Percentiles rank a stretch among this genome's conserved stretches.
phyloP scores from a whole-genome alignment of 2,797 vertebrate genomes.

The Pseudochaenichthys georgianus region DNA sequence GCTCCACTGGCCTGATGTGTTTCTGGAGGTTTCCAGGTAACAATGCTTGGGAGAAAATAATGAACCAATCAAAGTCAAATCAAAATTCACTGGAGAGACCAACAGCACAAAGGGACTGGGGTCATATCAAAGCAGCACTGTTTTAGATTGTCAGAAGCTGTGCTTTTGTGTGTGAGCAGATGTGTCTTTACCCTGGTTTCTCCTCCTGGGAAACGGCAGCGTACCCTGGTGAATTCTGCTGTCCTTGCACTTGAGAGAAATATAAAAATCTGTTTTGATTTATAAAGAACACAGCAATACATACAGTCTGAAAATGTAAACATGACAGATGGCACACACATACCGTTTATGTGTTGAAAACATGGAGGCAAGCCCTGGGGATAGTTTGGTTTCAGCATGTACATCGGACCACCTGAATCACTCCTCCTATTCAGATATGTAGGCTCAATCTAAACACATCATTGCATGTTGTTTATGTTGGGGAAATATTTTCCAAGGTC shows the following conservation, averaged over 20 bases:
- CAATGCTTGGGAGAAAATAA: slow-evolving; percentile 49
- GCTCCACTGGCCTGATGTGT: slow-evolving; percentile 39
- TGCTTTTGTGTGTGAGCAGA: background rate
- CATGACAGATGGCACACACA: slow-evolving; percentile 5
- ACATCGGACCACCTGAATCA: slow-evolving; percentile 23
- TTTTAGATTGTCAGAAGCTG: background rate
- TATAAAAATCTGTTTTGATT: slow-evolving; percentile 24
- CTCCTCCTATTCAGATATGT: slow-evolving; percentile 45
- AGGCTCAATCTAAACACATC: slow-evolving; percentile 58
- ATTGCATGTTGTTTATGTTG: background rate
- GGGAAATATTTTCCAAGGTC: no score
- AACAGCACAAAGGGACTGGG: background rate
- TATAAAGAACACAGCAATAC: slow-evolving; percentile 1
- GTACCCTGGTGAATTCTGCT: slow-evolving; percentile 45
- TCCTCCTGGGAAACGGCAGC: slow-evolving; percentile 51
- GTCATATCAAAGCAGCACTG: background rate
- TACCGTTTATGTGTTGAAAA: slow-evolving; percentile 53
- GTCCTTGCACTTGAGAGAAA: slow-evolving; percentile 54
- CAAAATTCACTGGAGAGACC: slow-evolving; percentile 23
- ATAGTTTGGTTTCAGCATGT: slow-evolving; percentile 42
- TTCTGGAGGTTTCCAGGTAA: slow-evolving; percentile 67
- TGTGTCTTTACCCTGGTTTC: slow-evolving; percentile 57
- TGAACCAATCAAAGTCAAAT: slow-evolving; percentile 31
- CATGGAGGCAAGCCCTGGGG: slow-evolving; percentile 22
- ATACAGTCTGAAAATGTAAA: background rate